These are phyloP conservation scores for Pedionomus torquatus DNA, from an alignment of 2,113 vertebrate genomes.

Conservation along the genomic window DNA sequence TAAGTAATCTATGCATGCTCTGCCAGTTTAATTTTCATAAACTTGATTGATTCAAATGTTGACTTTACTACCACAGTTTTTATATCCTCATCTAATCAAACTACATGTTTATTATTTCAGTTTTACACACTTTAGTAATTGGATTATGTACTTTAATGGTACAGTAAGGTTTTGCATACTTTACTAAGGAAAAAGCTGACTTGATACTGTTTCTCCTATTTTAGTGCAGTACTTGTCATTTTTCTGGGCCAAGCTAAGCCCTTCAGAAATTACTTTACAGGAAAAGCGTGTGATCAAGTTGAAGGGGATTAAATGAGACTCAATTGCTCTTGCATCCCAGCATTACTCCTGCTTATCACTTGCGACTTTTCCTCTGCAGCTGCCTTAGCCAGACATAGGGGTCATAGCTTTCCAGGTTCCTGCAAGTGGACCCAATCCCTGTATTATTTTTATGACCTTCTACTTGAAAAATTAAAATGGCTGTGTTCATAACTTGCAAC, in stretches of 20 bases:
- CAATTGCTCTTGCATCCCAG: neutral
- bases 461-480: neutral
- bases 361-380: neutral
- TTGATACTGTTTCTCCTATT: conserved; percentile 30
- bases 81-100: conserved; percentile 62
- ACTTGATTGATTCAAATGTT: conserved; percentile 59
- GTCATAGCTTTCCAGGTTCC: neutral
- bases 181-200: conserved; percentile 52
- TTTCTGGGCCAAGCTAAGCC: conserved; percentile 1
- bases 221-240: conserved; percentile 41
- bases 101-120: conserved; percentile 58
- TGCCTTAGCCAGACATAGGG: neutral
- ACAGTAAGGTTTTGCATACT: conserved; percentile 22
- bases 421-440: neutral
- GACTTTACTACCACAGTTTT: conserved; percentile 67
- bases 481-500: neutral
- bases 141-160: conserved; percentile 54
- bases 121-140: conserved; percentile 67
- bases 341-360: neutral
- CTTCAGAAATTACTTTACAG: conserved; percentile 10
- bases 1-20: conserved; percentile 41
- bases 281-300: neutral
- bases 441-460: neutral
- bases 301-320: conserved; percentile 16
- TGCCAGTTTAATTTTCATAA: conserved; percentile 72